Evolutionary conservation across 2,113 vertebrate species (phyloP).

Genomic region (Passer montanus): DNA sequence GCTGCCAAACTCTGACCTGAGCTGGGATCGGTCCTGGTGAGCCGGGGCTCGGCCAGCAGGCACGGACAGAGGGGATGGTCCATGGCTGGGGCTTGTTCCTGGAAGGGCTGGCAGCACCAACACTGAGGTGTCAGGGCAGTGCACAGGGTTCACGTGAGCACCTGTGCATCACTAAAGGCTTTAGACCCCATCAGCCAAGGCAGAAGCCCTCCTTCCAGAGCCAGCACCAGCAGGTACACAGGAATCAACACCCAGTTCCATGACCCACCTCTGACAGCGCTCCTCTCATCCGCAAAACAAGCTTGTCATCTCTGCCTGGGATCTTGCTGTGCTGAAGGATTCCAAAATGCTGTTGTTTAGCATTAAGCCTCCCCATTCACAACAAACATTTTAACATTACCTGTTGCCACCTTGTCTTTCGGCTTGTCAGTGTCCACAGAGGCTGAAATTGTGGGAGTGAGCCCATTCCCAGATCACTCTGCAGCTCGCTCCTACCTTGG

Average conservation of each 20-base stretch:
- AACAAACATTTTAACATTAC: background rate
- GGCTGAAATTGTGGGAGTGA: background rate
- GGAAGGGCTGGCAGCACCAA: no score
- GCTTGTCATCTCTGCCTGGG: background rate
- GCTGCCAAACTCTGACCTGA: background rate
- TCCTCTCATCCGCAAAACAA: background rate
- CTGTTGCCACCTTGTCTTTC: background rate
- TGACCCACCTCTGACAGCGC: background rate
- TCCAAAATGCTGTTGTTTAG: background rate
- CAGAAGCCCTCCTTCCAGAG: background rate
- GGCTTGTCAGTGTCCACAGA: background rate
- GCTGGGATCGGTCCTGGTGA: fast-evolving
- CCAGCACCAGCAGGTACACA: background rate
- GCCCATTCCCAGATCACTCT: background rate
- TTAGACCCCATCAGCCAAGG: fast-evolving
- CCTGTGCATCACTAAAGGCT: fast-evolving
- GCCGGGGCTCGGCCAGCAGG: fast-evolving
- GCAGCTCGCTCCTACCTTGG: fast-evolving
- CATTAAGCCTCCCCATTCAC: background rate
- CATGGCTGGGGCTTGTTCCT: fast-evolving
- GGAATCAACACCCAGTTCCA: background rate
- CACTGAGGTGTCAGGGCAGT: fast-evolving
- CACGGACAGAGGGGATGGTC: fast-evolving
- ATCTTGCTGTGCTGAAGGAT: background rate
- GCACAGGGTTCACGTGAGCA: fast-evolving